Percentiles rank a stretch among this genome's conserved stretches.
These are phyloP conservation scores for Synaphobranchus kaupii DNA, from an alignment of 2,797 vertebrate species.

Conservation along the genomic window DNA sequence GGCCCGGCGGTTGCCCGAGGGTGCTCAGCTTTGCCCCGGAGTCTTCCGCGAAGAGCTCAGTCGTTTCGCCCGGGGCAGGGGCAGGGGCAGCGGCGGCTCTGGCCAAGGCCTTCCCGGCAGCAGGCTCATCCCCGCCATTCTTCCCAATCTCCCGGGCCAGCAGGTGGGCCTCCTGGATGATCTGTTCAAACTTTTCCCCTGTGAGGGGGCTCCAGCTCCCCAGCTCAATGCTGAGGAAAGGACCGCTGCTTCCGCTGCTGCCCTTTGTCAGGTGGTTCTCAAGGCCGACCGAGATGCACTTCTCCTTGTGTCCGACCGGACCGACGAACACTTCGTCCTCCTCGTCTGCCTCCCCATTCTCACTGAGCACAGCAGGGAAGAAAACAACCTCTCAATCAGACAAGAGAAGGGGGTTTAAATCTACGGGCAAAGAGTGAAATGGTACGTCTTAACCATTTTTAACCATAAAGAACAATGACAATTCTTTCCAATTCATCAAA, in stretches of 20 bases:
- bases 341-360: conserved; percentile 65
- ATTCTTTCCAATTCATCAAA: not conserved
- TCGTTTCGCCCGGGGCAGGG: conserved; percentile 26
- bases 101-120: not conserved
- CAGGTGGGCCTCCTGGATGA: conserved; percentile 83
- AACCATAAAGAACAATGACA: not conserved
- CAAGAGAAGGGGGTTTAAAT: not conserved
- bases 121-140: conserved; percentile 19
- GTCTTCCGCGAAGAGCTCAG: conserved; percentile 73
- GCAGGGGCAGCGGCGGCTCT: not conserved
- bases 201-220: conserved; percentile 77
- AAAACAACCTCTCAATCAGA: not conserved
- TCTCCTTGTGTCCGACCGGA: conserved; percentile 74
- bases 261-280: conserved; percentile 36
- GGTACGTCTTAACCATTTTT: not conserved
- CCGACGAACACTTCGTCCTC: conserved; percentile 87
- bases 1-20: conserved; percentile 58
- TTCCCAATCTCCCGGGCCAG: conserved; percentile 78
- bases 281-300: conserved; percentile 65
- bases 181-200: conserved; percentile 81
- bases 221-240: conserved; percentile 26
- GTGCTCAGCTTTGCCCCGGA: conserved; percentile 70
- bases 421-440: not conserved
- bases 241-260: conserved; percentile 22
- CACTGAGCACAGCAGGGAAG: conserved; percentile 63